Evolutionary conservation across 2,888 invertebrate species (phyloP).

Genomic region (Synanthedon myopaeformis): DNA sequence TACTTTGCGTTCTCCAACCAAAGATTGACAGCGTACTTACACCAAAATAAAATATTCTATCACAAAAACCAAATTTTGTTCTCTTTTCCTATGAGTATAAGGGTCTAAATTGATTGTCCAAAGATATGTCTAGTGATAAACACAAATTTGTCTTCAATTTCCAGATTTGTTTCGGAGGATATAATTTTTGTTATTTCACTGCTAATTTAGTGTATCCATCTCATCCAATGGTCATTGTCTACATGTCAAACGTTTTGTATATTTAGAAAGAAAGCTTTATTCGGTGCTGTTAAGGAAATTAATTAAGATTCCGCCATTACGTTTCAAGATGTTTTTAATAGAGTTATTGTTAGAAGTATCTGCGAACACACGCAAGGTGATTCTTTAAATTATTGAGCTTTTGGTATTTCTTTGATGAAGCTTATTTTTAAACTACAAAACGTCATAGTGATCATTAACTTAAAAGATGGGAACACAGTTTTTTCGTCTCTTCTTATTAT

Average conservation of each 20-base stretch:
- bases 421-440: no score
- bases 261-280: slow-evolving; percentile 17
- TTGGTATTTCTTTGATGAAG: no score
- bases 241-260: slow-evolving; percentile 18
- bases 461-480: no score
- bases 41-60: background rate
- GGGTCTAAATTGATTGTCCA: slow-evolving; percentile 5
- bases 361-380: background rate
- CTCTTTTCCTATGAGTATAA: slow-evolving; percentile 3
- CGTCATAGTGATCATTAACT: no score
- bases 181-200: slow-evolving; percentile 19
- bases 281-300: slow-evolving; percentile 4
- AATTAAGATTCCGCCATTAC: slow-evolving; percentile 17
- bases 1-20: slow-evolving; percentile 14
- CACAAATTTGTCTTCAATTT: slow-evolving; percentile 1
- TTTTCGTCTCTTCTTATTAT: no score
- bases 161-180: slow-evolving; percentile 33
- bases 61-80: background rate
- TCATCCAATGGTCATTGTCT: slow-evolving; percentile 29
- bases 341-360: background rate
- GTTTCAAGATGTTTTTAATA: background rate
- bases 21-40: slow-evolving; percentile 7
- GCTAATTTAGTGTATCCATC: slow-evolving; percentile 33
- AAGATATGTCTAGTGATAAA: background rate
- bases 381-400: no score